Base-by-base conservation (phyloP, 2,797 vertebrate genomes). In the Malacoraja senta region DNA sequence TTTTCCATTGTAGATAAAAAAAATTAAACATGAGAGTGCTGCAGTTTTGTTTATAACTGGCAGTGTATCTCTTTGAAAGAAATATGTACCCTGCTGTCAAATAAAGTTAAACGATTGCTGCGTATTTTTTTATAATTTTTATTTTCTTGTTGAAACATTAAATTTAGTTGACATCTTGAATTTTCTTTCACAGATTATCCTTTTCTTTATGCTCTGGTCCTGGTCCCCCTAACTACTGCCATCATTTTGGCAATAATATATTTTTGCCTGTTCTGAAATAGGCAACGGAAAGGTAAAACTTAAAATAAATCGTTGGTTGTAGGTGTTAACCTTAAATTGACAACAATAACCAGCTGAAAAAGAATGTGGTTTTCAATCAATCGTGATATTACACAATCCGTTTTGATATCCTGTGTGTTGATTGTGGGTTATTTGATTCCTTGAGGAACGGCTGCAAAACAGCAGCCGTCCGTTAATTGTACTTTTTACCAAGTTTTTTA, bases 251-350 rank as follows among this genome's bases (percentile, higher is more conserved):
- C 29, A n/a, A 74, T 38, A 74, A 53, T 74, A 29, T 26, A 0
- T 24, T 53, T 29, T 15, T 92, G 24, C 6, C 35, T 92, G 68
- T 74, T 76, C 63, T 68, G 84, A 9, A 92, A 76, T 38, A 72
- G 38, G 38, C 71, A 72, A 38, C 12, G 44, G 13, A 92, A 92
- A 92, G 90, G 90, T 92, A 74, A 91, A 74, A 53, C 71, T 15
- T 44, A 53, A 53, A 72, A 44, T 29, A 72, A 72, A 44, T 44
- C 35, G 15, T 91, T 72, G 90, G 68, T 53, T 29, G 38, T 72
- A 74, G 90, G 90, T 91, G 90, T 91, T 91, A 91, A 91, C 71
- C 90, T 91, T 65, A 53, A 17, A 44, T 53, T 53, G 38, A 91
- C 65, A 91, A 74, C 90, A 91, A 72, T 91, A 72, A 35, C 38